Base-by-base conservation (phyloP, 2,888 invertebrate species). In the Thecocarcelia acutangulata region DNA sequence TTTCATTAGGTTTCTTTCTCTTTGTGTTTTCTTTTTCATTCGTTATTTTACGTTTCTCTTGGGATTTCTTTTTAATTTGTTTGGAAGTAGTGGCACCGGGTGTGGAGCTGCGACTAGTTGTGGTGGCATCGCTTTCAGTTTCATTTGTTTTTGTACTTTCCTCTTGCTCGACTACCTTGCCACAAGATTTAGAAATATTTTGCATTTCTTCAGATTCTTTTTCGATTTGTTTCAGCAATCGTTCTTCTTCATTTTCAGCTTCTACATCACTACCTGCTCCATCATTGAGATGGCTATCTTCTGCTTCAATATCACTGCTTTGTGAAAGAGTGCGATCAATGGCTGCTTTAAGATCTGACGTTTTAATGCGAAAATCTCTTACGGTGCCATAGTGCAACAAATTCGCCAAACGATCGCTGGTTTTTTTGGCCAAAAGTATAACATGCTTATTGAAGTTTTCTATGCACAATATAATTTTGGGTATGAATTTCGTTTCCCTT, bases 381-480 rank as follows among this genome's bases (percentile, higher is more conserved):
- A 93, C 93, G 1, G 92, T 92, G 13, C 94, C 93, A 79, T 92
- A 91, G 83, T 93, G 93, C 17, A 93, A 87, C 83, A 92, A 92
- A 84, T 92, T 92, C 0, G 91, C 86, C 74, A 93, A 85, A 61
- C 92, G 91, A 83, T 87, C 86, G 83, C 92, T 92, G 1, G 93
- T 92, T 87, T 93, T 93, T 79, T 93, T 93, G 1, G 92, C 92
- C 42, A 94, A 88, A 42, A 92, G 86, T 56, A 93, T 92, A 15
- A 94, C 91, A 78, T 91, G 92, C 85, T 93, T 93, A 77, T 93
- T 92, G 84, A 94, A 94, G 84, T 92, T 92, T 88, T 94, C 94
- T 58, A 94, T 92, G 85, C 93, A 93, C 80, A 92, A 92, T 24
- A 94, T 91, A 0, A 94, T 91, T 85, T 92, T 93, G 2, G 94